phyloP scores from a whole-genome alignment of 2,888 invertebrate genomes.

The Lymantria monacha region DNA sequence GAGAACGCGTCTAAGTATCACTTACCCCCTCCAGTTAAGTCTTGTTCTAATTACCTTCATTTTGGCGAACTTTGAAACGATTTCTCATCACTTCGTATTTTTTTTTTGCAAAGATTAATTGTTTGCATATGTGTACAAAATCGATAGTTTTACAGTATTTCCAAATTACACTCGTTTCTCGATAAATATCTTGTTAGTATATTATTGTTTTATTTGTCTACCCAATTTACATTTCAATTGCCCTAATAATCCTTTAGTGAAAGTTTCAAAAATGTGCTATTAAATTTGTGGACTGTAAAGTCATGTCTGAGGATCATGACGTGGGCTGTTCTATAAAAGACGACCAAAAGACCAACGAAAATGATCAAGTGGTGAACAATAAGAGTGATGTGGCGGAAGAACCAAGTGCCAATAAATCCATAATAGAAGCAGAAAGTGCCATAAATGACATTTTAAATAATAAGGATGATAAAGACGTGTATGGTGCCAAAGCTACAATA shows the following conservation, averaged over 20 bases:
- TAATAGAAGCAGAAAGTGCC: constrained; percentile 46
- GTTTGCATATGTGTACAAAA: no score
- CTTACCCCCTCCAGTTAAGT: constrained; percentile 18
- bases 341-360: constrained; percentile 37
- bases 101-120: no score
- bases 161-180: no score
- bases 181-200: no score
- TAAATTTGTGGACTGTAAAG: constrained; percentile 38
- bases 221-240: neutral
- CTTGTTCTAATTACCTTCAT: constrained; percentile 12
- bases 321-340: constrained; percentile 47
- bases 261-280: constrained; percentile 26
- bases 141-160: no score
- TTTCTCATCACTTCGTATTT: no score
- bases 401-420: constrained; percentile 58
- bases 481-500: constrained; percentile 37
- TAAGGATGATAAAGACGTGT: constrained; percentile 31
- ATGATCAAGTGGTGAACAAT: constrained; percentile 26
- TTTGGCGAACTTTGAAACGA: no score
- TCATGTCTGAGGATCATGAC: constrained; percentile 73
- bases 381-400: constrained; percentile 25
- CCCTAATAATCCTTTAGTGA: neutral
- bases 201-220: no score
- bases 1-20: constrained; percentile 30
- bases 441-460: constrained; percentile 42